Evolutionary conservation across 2,888 invertebrate genomes (phyloP).

Genomic region (Dichetophora obliterata): DNA sequence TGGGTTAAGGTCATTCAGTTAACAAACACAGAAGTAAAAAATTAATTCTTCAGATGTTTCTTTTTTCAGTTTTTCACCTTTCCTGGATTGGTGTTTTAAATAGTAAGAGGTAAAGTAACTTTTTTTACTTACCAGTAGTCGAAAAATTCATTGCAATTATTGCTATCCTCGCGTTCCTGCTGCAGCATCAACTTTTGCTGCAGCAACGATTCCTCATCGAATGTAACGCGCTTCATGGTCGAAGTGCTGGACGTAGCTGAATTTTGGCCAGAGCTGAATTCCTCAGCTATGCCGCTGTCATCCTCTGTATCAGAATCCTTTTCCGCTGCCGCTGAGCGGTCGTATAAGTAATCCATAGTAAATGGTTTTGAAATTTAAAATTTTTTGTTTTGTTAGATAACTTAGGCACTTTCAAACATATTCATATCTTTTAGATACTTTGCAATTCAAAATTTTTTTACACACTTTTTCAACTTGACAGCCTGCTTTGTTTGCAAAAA

Average conservation of each 20-base stretch:
- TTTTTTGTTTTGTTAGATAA: no score
- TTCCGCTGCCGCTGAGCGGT: background rate
- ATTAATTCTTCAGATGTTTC: no score
- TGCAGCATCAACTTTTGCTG: constrained; percentile 23
- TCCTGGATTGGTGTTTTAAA: no score
- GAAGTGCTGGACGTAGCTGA: constrained; percentile 29
- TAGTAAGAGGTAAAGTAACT: no score
- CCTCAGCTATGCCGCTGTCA: constrained; percentile 58
- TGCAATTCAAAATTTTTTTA: background rate
- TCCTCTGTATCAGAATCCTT: constrained; percentile 53
- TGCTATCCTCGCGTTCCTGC: constrained; percentile 25
- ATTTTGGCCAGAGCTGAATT: constrained; percentile 48
- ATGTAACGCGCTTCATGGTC: constrained; percentile 44
- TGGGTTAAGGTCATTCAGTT: no score
- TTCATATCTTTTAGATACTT: background rate
- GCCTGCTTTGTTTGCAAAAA: background rate
- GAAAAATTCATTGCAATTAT: constrained; percentile 49
- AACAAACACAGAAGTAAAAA: no score
- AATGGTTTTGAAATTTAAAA: background rate
- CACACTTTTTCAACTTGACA: background rate
- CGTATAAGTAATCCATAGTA: constrained; percentile 28
- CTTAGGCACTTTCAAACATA: background rate
- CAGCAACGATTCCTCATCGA: constrained; percentile 35
- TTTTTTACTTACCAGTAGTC: constrained; percentile 53
- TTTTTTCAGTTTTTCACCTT: no score